Conservation (phyloP, 2,888 invertebrate species). For the Scelioninae gen. 2 region DNA sequence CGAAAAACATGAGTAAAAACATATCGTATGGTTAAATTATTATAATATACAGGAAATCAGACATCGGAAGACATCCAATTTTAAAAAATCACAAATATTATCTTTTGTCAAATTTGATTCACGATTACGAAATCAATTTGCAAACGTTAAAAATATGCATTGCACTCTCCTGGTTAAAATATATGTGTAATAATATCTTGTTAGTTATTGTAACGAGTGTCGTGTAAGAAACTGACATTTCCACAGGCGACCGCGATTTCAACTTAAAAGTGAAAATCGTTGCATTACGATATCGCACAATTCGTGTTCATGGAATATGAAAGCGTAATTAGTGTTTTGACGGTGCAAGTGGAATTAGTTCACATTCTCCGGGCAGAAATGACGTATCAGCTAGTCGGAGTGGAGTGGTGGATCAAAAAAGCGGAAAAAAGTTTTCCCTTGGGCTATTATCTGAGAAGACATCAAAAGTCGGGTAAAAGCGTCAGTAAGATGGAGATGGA, state of each 20-base stretch:
- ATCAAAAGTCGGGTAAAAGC: slow-evolving; percentile 62
- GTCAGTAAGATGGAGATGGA: slow-evolving; percentile 59
- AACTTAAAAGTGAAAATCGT: not conserved
- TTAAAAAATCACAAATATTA: no score
- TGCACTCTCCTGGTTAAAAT: no score
- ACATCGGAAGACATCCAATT: no score
- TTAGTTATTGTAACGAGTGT: no score
- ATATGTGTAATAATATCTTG: no score
- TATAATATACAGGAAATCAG: no score
- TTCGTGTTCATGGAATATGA: slow-evolving; percentile 4
- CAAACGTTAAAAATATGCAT: no score
- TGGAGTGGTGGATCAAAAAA: slow-evolving; percentile 43
- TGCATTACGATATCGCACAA: not conserved
- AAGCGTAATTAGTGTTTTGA: slow-evolving; percentile 27
- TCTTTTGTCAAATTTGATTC: no score
- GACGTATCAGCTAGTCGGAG: slow-evolving; percentile 39
- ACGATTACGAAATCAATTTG: no score
- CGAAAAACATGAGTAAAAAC: no score
- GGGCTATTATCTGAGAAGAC: slow-evolving; percentile 61
- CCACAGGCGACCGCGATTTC: not conserved
- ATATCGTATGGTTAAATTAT: no score
- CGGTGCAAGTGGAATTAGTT: slow-evolving; percentile 46
- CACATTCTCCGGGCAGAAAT: slow-evolving; percentile 48
- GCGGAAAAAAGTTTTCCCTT: slow-evolving; percentile 54
- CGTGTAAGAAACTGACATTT: no score